Evolutionary conservation across 2,113 vertebrate genomes (phyloP), one percentile per base, ranked within the genome.

Genomic region (Phylloscopus trochilus): DNA sequence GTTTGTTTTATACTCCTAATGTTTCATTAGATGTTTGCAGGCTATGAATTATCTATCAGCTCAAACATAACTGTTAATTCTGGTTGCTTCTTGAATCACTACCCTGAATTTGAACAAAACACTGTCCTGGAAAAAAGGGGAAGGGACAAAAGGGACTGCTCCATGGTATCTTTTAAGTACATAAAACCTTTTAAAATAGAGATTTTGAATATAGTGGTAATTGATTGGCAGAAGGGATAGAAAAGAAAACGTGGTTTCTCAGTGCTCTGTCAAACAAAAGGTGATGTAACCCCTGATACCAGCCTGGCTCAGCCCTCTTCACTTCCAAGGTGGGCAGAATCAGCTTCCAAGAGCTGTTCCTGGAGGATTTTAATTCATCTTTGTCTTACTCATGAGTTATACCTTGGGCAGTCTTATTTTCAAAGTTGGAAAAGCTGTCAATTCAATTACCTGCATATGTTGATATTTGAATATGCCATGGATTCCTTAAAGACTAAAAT

Each of bases 11-110:
- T 28, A 67, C 51, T 64, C 64, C 52, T 93, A 75, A 72, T 70
- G 56, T 51, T 83, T 92, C 72, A 94, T 94, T 93, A 91, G 83
- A 41, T 83, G 79, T 74, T 96, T 96, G 90, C 90, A 69, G 63
- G 80, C 33, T 93, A 88, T 86, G 63, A 92, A 95, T 94, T 91
- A 85, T 86, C 87, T 62, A 85, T 49, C 78, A 88, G 82, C 35
- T 87, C 79, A 95, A 85, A 93, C 63, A 66, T 69, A 89, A 90
- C 84, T 49, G 56, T 82, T 87, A 87, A 75, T 81, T 83, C 67
- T 80, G 37, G 75, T 82, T 75, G 51, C 26, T 10, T 70, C 55
- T 60, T 49, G 37, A 89, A 59, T 83, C 81, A n/a, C 31, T 80
- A 43, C 39, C 6, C 46, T 47, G 79, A 70, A 59, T 86, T 21